Evolutionary conservation across 1,140 invertebrate species (phyloP).

Genomic region (Papilio polytes): DNA sequence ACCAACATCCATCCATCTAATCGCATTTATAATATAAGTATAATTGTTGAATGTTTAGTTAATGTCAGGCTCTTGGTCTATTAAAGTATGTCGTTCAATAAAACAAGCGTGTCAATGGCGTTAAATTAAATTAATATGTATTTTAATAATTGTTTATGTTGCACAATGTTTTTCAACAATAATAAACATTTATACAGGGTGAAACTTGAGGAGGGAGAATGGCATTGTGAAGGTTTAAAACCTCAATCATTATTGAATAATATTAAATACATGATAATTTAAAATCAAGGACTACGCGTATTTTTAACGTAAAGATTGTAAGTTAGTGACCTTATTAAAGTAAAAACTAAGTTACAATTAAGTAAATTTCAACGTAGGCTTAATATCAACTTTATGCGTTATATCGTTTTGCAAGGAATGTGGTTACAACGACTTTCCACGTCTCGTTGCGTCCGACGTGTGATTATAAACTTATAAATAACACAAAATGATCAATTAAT

Average conservation of each 20-base stretch:
- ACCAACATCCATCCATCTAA: too few species aligned
- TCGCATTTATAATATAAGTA: too few species aligned
- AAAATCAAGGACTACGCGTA: too few species aligned
- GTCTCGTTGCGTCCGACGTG: slow-evolving; percentile 29
- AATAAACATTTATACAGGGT: too few species aligned
- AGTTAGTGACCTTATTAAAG: too few species aligned
- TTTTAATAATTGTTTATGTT: not conserved
- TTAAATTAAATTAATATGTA: not conserved
- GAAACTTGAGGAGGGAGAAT: too few species aligned
- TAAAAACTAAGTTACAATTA: not conserved
- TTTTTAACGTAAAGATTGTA: too few species aligned
- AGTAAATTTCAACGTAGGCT: not conserved
- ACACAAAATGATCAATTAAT: slow-evolving; percentile 34
- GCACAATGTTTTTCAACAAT: slow-evolving; percentile 22
- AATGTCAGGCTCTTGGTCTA: not conserved
- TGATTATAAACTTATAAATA: slow-evolving; percentile 37
- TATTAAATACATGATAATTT: too few species aligned
- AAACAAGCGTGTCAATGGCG: not conserved
- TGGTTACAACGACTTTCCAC: slow-evolving; percentile 63
- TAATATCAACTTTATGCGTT: slow-evolving; percentile 48
- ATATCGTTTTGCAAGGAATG: slow-evolving; percentile 61
- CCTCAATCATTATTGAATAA: too few species aligned
- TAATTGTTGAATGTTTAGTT: not conserved
- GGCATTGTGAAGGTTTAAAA: not conserved
- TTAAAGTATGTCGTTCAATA: slow-evolving; percentile 32